Evolutionary conservation across 2,797 vertebrate species (phyloP).

Genomic region (Labeo calbasu): DNA sequence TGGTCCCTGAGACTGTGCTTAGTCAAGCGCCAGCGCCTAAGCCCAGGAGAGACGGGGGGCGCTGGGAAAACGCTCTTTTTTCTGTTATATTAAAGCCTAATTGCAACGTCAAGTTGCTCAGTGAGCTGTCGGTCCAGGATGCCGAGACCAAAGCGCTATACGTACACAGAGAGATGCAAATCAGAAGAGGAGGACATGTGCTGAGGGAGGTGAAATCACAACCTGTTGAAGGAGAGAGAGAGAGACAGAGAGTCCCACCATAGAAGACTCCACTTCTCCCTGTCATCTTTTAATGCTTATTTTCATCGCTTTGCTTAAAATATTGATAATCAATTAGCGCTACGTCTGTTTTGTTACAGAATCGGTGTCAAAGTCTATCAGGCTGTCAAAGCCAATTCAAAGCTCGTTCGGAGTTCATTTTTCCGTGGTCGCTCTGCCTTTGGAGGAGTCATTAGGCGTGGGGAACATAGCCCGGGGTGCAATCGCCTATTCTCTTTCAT

Average conservation of each 20-base stretch:
- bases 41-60: slow-evolving; percentile 44
- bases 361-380: slow-evolving; percentile 97
- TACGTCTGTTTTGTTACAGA: slow-evolving; percentile 99
- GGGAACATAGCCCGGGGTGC: slow-evolving; percentile 95
- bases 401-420: slow-evolving; percentile 96
- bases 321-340: slow-evolving; percentile 99
- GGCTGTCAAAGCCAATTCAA: slow-evolving; percentile 96
- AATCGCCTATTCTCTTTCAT: slow-evolving; percentile 99
- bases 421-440: slow-evolving; percentile 77
- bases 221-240: slow-evolving; percentile 27
- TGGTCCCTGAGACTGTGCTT: slow-evolving; percentile 55
- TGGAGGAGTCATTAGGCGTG: slow-evolving; percentile 88
- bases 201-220: not conserved
- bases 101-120: slow-evolving; percentile 23
- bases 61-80: slow-evolving; percentile 21
- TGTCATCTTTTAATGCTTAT: slow-evolving; percentile 95
- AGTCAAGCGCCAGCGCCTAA: slow-evolving; percentile 50
- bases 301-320: slow-evolving; percentile 99
- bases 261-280: slow-evolving; percentile 47
- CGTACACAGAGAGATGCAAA: not conserved
- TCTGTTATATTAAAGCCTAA: slow-evolving; percentile 2
- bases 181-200: slow-evolving; percentile 23
- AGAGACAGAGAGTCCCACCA: slow-evolving; percentile 45
- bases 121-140: slow-evolving; percentile 32
- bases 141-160: slow-evolving; percentile 36